Conservation (phyloP, 2,113 vertebrate genomes). For the Oriolus oriolus region DNA sequence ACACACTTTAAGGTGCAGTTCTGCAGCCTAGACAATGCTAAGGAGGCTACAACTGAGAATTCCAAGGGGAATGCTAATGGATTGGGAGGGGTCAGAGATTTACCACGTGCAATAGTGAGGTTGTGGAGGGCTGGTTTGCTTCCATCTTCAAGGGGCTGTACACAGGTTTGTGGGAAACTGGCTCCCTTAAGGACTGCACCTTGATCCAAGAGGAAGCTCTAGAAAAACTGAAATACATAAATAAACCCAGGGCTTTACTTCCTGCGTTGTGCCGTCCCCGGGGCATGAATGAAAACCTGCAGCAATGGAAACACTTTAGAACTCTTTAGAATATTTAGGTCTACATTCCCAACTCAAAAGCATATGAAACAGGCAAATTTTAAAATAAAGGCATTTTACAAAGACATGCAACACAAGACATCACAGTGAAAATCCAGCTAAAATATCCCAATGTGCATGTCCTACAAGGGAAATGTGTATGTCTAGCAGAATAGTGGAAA, state of each 20-base stretch:
- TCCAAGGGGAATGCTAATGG: neutral
- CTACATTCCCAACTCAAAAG: neutral
- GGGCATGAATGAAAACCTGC: neutral
- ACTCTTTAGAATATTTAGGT: neutral
- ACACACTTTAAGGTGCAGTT: neutral
- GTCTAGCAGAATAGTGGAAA: neutral
- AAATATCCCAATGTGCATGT: neutral
- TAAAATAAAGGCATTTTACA: neutral
- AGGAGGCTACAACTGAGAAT: neutral
- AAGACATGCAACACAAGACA: neutral
- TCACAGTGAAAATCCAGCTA: neutral
- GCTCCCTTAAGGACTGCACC: neutral
- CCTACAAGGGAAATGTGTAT: neutral
- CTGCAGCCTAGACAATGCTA: neutral
- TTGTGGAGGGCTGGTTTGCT: neutral
- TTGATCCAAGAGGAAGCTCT: neutral
- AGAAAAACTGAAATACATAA: neutral
- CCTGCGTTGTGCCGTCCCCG: accelerated
- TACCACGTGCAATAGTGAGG: neutral
- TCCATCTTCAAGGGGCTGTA: neutral
- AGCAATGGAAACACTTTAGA: neutral
- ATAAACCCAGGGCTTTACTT: neutral
- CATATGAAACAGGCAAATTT: neutral
- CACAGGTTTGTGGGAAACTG: neutral
- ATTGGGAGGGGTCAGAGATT: neutral